Evolutionary conservation across 2,113 vertebrate genomes (phyloP), one percentile per base, ranked within the genome.

Genomic region (Arenaria interpres): DNA sequence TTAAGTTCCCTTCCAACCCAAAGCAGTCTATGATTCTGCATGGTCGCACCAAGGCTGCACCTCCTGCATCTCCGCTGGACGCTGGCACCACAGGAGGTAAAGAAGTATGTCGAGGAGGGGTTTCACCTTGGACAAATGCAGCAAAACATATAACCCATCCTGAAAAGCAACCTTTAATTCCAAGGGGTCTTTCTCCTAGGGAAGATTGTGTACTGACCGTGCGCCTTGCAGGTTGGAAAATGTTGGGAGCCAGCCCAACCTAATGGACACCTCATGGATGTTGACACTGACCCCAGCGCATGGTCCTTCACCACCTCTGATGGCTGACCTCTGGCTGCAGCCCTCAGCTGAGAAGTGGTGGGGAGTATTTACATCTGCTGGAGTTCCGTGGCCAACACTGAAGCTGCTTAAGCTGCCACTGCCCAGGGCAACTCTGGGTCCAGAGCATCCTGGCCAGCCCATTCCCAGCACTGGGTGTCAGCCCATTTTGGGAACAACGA

Each of bases 201-300:
- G 9, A 22, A 43, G 9, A 12, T 9, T 2, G 18, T 0, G 0
- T 11, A n/a, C 32, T 9, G 30, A 27, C n/a, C 1, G 0, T 51
- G 88, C 12, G 20, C 56, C 43, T 35, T 10, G 27, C 4, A 17
- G 39, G 39, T 24, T 43, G 56, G 18, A 7, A 32, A 9, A 4
- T 3, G 3, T 4, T 5, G 27, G 25, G 5, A 57, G 15, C 15
- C 1, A 5, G 6, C 12, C 10, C 21, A 3, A 0, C 12, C 39
- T 14, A 6, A 24, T 3, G 9, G 35, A 33, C 9, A 46, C 46
- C 46, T 46, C 46, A 46, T 46, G 46, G 46, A 22, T 46, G 20
- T 20, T 51, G 43, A 50, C 28, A 3, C 1, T 4, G 30, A n/a
- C 28, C 33, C 18, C 20, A 19, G 32, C 2, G 0, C 13, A 0